Conservation (phyloP, 2,113 vertebrate species). For the Xenopus borealis region DNA sequence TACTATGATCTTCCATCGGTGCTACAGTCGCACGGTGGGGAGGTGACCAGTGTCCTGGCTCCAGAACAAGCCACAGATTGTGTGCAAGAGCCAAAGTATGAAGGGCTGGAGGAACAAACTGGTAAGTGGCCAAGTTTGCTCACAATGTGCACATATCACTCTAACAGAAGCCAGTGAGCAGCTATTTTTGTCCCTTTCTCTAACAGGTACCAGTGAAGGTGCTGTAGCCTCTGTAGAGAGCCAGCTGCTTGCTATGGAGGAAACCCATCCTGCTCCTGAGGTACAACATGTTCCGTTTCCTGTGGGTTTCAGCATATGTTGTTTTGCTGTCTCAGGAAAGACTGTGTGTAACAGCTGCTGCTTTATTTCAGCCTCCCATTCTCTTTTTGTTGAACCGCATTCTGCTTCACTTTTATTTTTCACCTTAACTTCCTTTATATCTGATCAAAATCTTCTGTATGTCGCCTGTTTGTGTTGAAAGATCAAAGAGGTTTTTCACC, state of each 20-base stretch:
- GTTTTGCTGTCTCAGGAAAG: no score
- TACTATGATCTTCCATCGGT: slow-evolving; percentile 53
- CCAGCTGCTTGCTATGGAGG: slow-evolving; percentile 52
- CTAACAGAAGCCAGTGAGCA: not conserved
- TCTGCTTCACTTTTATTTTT: no score
- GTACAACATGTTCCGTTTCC: slow-evolving; percentile 54
- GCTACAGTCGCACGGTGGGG: slow-evolving; percentile 53
- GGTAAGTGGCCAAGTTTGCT: slow-evolving; percentile 50
- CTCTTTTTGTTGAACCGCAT: no score
- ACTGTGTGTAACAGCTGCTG: no score
- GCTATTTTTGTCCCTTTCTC: not conserved
- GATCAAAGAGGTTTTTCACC: no score
- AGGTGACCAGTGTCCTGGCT: slow-evolving; percentile 8
- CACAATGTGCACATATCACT: not conserved
- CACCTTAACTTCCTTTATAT: no score
- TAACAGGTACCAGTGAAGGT: slow-evolving; percentile 44
- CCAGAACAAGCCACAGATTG: slow-evolving; percentile 53
- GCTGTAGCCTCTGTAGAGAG: slow-evolving; percentile 53
- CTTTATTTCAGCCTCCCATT: no score
- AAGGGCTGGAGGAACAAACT: slow-evolving; percentile 49
- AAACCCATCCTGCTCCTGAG: slow-evolving; percentile 59
- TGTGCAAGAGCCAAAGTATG: slow-evolving; percentile 55
- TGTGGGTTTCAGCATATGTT: not conserved
- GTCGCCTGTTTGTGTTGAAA: no score
- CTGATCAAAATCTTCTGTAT: no score